Evolutionary conservation across 2,113 vertebrate genomes (phyloP), one percentile per base, ranked within the genome.

Genomic region (Paraplagusia blochii): DNA sequence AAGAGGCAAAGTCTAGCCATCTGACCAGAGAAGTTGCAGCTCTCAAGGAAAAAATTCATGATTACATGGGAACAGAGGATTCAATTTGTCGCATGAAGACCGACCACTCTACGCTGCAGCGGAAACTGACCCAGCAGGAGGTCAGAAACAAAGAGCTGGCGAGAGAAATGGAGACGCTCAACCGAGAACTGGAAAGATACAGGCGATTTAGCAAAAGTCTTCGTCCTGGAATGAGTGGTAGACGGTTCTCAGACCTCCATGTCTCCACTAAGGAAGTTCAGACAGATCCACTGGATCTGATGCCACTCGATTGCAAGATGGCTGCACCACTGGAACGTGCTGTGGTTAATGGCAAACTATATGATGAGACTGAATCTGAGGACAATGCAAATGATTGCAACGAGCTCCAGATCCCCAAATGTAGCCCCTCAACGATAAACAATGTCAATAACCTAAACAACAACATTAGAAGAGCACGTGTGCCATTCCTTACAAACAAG

Each of bases 21-120:
- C 85, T 99, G 59, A 93, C 91, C 45, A 91, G 93, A 82, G 95
- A 99, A 84, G 95, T 96, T 5, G 92, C 92, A 55, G 92, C 92
- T 67, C 86, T 99, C 47, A 99, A 98, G 80, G 95, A 98, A 77
- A 98, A 98, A 84, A 93, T 98, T 79, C 94, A 96, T 22, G 94
- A 95, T 49, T 95, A 94, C 38, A 94, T 93, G 94, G 91, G 92
- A 65, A 94, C 94, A 12, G 95, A 98, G 71, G 93, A 97, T 51
- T 88, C 93, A 2, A 92, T 98, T 36, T 93, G 93, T 66, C 92
- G 92, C 43, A 86, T 97, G 75, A 93, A 91, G 72, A 93, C 90
- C 34, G 95, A 98, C 68, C 94, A 98, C 22, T 90, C 90, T 0
- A 63, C 91, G 44, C 82, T 98, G 74, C 95, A 98, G 57, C 94